Evolutionary conservation across 1,140 invertebrate genomes (phyloP).

Genomic region (Lepidostoma basale): DNA sequence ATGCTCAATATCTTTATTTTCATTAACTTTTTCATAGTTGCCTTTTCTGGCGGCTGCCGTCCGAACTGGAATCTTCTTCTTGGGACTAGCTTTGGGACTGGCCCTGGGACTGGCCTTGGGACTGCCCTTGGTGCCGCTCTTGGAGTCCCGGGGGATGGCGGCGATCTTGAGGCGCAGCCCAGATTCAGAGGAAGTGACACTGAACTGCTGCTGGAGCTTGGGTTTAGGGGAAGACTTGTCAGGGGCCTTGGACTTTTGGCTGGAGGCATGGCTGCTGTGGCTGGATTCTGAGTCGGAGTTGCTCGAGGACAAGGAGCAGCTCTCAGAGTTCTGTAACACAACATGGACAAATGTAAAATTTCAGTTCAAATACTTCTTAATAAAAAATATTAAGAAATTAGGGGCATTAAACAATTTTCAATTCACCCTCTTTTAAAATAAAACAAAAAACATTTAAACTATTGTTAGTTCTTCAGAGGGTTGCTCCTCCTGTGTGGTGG

Average conservation of each 20-base stretch:
- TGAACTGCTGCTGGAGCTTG: conserved; percentile 41
- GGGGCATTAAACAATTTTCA: background rate
- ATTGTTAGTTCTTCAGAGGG: no score
- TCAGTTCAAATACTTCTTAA: background rate
- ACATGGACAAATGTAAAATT: no score
- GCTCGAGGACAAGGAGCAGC: conserved; percentile 35
- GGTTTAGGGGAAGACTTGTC: conserved; percentile 30
- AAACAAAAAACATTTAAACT: no score
- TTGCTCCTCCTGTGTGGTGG: no score
- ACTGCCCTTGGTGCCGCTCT: conserved; percentile 12
- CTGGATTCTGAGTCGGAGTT: conserved; percentile 40
- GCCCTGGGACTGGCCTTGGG: conserved; percentile 36
- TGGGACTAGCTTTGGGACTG: conserved; percentile 24
- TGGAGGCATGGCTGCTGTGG: conserved; percentile 29
- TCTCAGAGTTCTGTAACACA: conserved; percentile 40
- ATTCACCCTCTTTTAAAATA: no score
- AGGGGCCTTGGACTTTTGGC: background rate
- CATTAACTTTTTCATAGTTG: conserved; percentile 30
- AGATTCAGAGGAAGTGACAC: conserved; percentile 43
- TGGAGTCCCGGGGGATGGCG: conserved; percentile 35
- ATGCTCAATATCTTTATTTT: conserved; percentile 31
- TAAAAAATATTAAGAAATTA: background rate
- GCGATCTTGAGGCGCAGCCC: conserved; percentile 43
- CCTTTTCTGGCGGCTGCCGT: conserved; percentile 41
- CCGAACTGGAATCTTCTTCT: conserved; percentile 36